phyloP scores from a whole-genome alignment of 1,140 invertebrate species.

The Phocides pigmalion region DNA sequence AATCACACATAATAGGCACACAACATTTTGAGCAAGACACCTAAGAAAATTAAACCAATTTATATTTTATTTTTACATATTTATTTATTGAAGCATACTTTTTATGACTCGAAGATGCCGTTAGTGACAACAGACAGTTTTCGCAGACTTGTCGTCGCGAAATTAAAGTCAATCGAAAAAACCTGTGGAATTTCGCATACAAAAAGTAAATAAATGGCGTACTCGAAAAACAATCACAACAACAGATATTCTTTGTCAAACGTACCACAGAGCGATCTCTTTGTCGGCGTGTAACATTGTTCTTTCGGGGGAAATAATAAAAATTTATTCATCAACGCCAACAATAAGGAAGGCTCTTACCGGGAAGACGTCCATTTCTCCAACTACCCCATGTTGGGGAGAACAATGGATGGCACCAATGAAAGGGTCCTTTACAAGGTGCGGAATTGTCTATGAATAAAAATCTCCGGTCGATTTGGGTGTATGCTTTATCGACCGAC shows the following conservation, averaged over 20 bases:
- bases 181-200: conserved; percentile 3
- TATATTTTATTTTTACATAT: too few relatives aligned
- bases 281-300: conserved; percentile 54
- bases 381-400: conserved; percentile 48
- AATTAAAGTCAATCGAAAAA: conserved; percentile 18
- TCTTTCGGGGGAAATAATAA: conserved; percentile 54
- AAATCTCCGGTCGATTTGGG: conserved; percentile 51
- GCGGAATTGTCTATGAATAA: conserved; percentile 47
- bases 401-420: conserved; percentile 48
- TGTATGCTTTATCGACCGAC: conserved; percentile 34
- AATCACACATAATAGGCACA: not conserved
- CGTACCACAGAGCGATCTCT: conserved; percentile 24
- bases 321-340: conserved; percentile 62
- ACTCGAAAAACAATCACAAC: conserved; percentile 37
- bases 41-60: not conserved
- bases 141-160: conserved; percentile 16
- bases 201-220: conserved; percentile 25
- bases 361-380: conserved; percentile 56
- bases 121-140: conserved; percentile 19
- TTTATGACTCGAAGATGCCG: conserved; percentile 9
- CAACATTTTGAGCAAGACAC: too few relatives aligned
- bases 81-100: not conserved
- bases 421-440: conserved; percentile 42
- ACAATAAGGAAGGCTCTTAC: conserved; percentile 61
- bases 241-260: conserved; percentile 4